Conservation (phyloP, 2,888 invertebrate genomes). For the Drosophila prostipennis region DNA sequence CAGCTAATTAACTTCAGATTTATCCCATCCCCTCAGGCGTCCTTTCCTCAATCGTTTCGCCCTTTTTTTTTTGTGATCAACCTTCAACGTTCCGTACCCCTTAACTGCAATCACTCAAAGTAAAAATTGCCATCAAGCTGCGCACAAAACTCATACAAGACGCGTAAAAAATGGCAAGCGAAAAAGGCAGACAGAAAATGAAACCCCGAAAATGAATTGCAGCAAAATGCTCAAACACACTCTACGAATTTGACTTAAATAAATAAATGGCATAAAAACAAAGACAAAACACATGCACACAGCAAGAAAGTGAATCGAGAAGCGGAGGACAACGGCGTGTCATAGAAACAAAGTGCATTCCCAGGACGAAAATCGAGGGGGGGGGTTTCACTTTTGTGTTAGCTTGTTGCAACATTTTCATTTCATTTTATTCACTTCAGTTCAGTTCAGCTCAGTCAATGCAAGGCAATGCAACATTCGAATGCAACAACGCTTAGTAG, state of each 20-base stretch:
- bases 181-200: conserved; percentile 28
- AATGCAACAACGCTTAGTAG: conserved; percentile 66
- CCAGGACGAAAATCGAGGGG: conserved; percentile 1
- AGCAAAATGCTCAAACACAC: conserved; percentile 75
- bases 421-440: conserved; percentile 58
- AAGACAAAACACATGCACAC: conserved; percentile 62
- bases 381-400: conserved; percentile 31
- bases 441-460: conserved; percentile 27
- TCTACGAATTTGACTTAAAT: conserved; percentile 76
- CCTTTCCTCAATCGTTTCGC: not conserved
- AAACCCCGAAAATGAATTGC: conserved; percentile 65
- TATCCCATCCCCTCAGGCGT: not conserved
- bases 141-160: conserved; percentile 30
- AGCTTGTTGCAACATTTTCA: conserved; percentile 68
- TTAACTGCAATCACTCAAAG: conserved; percentile 68
- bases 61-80: not conserved
- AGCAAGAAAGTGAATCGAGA: conserved; percentile 3
- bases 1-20: conserved; percentile 11
- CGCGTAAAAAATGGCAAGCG: conserved; percentile 40
- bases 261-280: conserved; percentile 75
- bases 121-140: conserved; percentile 67
- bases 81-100: not conserved
- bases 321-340: conserved; percentile 13
- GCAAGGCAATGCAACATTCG: conserved; percentile 49
- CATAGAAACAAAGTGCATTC: conserved; percentile 49